Base-by-base conservation (phyloP, 2,113 vertebrate species). In the Paedocypris sp. region DNA sequence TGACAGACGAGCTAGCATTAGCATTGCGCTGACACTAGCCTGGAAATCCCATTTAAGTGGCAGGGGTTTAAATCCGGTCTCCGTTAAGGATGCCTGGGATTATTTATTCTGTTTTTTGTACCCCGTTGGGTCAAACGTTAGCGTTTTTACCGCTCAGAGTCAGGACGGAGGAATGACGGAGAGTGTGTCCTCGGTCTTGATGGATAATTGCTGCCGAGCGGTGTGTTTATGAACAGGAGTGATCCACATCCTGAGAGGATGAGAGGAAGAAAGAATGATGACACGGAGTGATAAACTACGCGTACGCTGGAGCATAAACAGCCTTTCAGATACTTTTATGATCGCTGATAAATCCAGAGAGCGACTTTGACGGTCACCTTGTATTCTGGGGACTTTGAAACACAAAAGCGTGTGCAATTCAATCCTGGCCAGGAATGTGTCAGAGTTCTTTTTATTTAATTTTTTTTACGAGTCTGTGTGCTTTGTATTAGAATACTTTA, bases 301-400 rank as follows among this genome's bases (percentile, higher is more conserved):
- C 35, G 38, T 61, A 46, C 49, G 60, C 22, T 51, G 38, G 66
- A 43, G 60, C 49, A 70, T 62, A 59, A 66, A 62, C 47, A 56
- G 20, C 33, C 16, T 25, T 50, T 26, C 46, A 16, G 18, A 38
- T 66, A 35, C 33, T 51, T 58, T 25, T 31, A 56, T 50, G 57
- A 57, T 60, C 13, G 46, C 1, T 22, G 4, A 45, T 45, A 65
- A 39, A 52, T 46, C 32, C 4, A 39, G 29, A 39, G 49, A 70
- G 58, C 10, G 22, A 41, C 47, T 41, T 42, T 1, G 3, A 35
- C 20, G 35, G 60, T 62, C 60, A 51, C 47, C 35, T 32, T 42
- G 36, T 25, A 9, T 49, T 38, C 16, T 51, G 39, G 31, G 10
- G 33, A 28, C 12, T 28, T 28, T 48, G 23, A 7, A 35, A 33